Conservation (phyloP, 2,797 vertebrate genomes). For the Natrix natrix region DNA sequence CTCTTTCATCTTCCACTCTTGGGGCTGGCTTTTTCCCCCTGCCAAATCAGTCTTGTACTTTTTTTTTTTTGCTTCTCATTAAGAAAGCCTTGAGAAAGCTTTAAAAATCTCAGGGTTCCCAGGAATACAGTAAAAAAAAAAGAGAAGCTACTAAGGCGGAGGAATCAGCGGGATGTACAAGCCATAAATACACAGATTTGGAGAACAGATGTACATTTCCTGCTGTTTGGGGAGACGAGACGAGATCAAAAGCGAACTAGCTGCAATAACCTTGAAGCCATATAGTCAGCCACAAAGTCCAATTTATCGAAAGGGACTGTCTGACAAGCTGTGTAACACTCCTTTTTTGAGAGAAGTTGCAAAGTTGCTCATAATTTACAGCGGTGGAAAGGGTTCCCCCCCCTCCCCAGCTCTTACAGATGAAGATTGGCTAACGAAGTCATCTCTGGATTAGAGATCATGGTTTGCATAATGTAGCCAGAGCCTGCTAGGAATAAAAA, state of each 20-base stretch:
- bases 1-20: neutral
- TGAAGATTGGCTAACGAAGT: neutral
- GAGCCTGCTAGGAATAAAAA: neutral
- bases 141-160: neutral
- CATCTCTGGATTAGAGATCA: neutral
- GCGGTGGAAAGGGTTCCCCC: neutral
- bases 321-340: neutral
- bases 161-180: neutral
- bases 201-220: neutral
- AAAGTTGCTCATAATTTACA: neutral
- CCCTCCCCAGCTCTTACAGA: neutral
- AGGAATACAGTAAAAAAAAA: neutral
- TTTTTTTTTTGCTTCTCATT: neutral
- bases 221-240: neutral
- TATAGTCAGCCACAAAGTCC: neutral
- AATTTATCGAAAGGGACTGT: neutral
- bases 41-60: neutral
- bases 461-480: neutral
- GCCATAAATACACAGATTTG: neutral
- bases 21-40: neutral
- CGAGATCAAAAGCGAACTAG: neutral
- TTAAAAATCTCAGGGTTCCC: neutral
- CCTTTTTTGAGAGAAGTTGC: neutral
- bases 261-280: neutral
- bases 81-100: neutral